Evolutionary conservation across 2,888 invertebrate species (phyloP).

Genomic region (Yponomeuta evonymella): DNA sequence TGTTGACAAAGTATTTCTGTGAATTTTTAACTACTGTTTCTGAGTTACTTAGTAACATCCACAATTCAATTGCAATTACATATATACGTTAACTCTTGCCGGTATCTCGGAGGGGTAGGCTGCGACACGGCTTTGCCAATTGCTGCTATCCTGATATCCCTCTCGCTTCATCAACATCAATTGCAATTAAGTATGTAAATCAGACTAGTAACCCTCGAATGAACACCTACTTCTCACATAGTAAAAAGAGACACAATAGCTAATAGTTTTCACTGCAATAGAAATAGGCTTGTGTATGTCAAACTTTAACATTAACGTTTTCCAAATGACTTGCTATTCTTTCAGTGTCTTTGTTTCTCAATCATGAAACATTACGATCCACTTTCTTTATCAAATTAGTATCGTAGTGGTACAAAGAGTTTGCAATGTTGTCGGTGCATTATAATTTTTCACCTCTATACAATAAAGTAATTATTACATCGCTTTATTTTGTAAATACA

Average conservation of each 20-base stretch:
- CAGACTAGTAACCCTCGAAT: slow-evolving; percentile 9
- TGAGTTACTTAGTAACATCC: no score
- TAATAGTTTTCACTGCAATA: slow-evolving; percentile 60
- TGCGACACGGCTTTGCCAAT: no score
- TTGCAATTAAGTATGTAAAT: neutral
- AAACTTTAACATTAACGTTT: slow-evolving; percentile 5
- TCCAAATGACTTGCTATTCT: neutral
- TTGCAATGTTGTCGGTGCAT: slow-evolving; percentile 20
- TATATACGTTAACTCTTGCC: no score
- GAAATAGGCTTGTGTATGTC: slow-evolving; percentile 34
- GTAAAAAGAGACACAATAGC: slow-evolving; percentile 44
- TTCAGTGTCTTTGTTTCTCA: slow-evolving; percentile 5
- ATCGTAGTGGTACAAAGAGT: slow-evolving; percentile 14
- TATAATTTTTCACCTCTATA: slow-evolving; percentile 37
- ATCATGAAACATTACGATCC: neutral
- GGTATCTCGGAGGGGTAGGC: no score
- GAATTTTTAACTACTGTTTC: no score
- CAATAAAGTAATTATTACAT: slow-evolving; percentile 46
- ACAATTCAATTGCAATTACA: no score
- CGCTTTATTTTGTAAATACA: slow-evolving; percentile 73
- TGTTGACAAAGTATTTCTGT: no score
- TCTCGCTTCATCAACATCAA: no score
- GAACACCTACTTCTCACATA: slow-evolving; percentile 35
- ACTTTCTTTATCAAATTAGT: neutral
- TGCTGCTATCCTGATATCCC: no score